These are phyloP conservation scores for Gymnopithys bicolor DNA, from an alignment of 2,797 vertebrate genomes.

Conservation along the genomic window DNA sequence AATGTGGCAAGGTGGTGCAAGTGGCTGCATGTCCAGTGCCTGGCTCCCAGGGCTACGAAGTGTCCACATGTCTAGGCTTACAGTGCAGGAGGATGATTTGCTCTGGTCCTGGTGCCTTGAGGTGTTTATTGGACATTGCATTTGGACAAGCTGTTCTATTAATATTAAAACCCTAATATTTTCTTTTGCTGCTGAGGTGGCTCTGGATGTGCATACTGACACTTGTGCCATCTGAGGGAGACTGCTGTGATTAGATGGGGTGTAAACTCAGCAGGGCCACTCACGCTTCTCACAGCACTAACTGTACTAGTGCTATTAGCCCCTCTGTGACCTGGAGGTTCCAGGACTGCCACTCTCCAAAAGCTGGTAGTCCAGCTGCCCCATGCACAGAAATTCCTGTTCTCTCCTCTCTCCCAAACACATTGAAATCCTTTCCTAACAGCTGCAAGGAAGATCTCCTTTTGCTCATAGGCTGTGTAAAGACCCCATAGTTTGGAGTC, in stretches of 20 bases:
- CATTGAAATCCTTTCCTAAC: background rate
- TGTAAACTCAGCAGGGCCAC: background rate
- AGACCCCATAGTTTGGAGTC: background rate
- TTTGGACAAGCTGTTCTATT: background rate
- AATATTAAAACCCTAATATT: background rate
- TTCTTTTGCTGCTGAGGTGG: background rate
- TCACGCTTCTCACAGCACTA: background rate
- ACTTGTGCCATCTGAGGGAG: accelerated
- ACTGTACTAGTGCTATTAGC: background rate
- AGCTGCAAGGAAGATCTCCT: background rate
- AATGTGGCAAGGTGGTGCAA: accelerated
- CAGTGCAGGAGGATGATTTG: background rate
- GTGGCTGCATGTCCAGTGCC: background rate
- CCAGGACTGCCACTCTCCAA: background rate
- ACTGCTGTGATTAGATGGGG: background rate
- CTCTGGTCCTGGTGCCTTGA: background rate
- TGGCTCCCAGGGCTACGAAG: background rate
- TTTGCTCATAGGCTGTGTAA: background rate
- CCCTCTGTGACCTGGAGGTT: background rate
- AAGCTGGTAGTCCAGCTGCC: background rate
- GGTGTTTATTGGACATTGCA: background rate
- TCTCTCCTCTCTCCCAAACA: background rate
- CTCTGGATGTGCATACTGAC: background rate
- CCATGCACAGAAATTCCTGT: background rate
- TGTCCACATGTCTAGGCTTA: too few relatives aligned